Evolutionary conservation across 2,113 vertebrate genomes (phyloP).

Genomic region (Gobiocypris rarus): DNA sequence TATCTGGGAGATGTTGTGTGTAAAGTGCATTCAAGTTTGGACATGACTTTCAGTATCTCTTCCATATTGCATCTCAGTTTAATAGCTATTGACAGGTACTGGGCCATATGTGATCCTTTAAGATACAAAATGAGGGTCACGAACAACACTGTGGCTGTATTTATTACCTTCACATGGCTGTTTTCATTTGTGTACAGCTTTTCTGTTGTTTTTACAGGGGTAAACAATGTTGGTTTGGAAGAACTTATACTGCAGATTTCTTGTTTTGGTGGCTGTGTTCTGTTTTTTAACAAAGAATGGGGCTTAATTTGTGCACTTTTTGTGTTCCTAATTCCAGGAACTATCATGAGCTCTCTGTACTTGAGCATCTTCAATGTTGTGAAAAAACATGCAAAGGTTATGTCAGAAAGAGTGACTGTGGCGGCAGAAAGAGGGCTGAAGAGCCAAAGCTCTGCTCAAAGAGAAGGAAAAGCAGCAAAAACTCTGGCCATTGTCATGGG

Average conservation of each 20-base stretch:
- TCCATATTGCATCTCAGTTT: slow-evolving; percentile 55
- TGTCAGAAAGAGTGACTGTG: slow-evolving; percentile 19
- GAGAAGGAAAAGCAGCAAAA: slow-evolving; percentile 49
- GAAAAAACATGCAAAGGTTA: slow-evolving; percentile 31
- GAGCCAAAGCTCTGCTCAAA: slow-evolving; percentile 10
- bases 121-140: slow-evolving; percentile 49
- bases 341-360: slow-evolving; percentile 47
- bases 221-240: slow-evolving; percentile 45
- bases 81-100: slow-evolving; percentile 58
- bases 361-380: slow-evolving; percentile 38
- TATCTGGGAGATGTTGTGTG: slow-evolving; percentile 55
- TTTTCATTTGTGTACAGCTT: slow-evolving; percentile 53
- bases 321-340: slow-evolving; percentile 27
- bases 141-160: slow-evolving; percentile 31
- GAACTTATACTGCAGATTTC: neutral
- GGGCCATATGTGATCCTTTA: slow-evolving; percentile 57
- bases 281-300: slow-evolving; percentile 43
- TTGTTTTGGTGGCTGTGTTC: slow-evolving; percentile 27
- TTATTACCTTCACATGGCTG: slow-evolving; percentile 48
- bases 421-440: too few relatives aligned
- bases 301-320: slow-evolving; percentile 6
- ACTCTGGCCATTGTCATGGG: slow-evolving; percentile 46
- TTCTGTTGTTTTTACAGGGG: slow-evolving; percentile 44
- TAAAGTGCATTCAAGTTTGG: slow-evolving; percentile 53
- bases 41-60: slow-evolving; percentile 51